Percentiles rank a stretch among this genome's conserved stretches.
These are phyloP conservation scores for Lepidurus packardi DNA, from an alignment of 1,140 invertebrate genomes.

Conservation along the genomic window DNA sequence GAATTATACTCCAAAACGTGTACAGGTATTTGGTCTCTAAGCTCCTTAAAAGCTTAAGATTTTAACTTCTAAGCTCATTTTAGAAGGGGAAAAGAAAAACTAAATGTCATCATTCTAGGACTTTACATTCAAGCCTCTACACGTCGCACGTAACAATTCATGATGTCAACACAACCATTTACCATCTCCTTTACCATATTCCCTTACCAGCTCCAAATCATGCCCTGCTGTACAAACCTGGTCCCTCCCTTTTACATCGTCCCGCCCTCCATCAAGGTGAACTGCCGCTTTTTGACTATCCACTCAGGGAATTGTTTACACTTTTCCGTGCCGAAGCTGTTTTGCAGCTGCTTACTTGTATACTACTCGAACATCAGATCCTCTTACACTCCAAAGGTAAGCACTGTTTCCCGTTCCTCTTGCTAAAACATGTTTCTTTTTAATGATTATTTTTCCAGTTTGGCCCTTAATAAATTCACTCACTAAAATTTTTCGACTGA, in stretches of 20 bases:
- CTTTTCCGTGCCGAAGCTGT: slow-evolving; percentile 83
- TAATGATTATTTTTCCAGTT: neutral
- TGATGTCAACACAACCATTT: slow-evolving; percentile 53
- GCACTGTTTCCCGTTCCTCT: slow-evolving; percentile 13
- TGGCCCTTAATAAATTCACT: no score
- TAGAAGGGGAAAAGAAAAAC: no score
- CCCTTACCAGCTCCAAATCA: slow-evolving; percentile 79
- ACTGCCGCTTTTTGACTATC: slow-evolving; percentile 89
- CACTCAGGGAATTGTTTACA: slow-evolving; percentile 77
- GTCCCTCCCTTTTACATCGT: slow-evolving; percentile 48
- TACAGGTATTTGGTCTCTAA: slow-evolving; percentile 57
- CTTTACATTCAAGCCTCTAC: neutral
- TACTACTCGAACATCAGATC: slow-evolving; percentile 94
- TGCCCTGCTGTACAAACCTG: slow-evolving; percentile 39
- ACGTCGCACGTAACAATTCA: neutral
- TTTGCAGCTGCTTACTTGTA: slow-evolving; percentile 89
- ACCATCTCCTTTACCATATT: slow-evolving; percentile 91
- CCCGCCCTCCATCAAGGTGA: slow-evolving; percentile 63
- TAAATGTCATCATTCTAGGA: neutral
- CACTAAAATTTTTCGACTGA: no score
- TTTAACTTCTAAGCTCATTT: no score
- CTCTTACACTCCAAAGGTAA: slow-evolving; percentile 83
- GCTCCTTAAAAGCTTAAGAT: no score
- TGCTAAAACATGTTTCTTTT: neutral
- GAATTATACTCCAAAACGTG: slow-evolving; percentile 77